Evolutionary conservation across 2,888 invertebrate species (phyloP).

Genomic region (Monopis laevigella): DNA sequence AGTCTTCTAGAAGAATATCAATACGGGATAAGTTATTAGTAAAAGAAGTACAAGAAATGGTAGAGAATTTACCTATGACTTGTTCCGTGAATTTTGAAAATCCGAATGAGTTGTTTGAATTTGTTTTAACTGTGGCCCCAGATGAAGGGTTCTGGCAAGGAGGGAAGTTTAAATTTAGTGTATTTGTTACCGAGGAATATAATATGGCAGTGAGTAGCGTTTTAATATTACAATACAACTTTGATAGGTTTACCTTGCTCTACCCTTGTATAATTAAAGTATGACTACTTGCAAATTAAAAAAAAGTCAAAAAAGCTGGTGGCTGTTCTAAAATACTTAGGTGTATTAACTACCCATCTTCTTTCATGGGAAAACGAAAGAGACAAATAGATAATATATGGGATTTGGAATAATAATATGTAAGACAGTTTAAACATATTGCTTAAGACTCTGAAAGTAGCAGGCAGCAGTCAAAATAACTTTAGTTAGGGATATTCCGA

Average conservation of each 20-base stretch:
- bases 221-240: not conserved
- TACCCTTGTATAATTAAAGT: too few relatives aligned
- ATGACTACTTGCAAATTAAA: too few relatives aligned
- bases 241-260: not conserved
- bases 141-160: slow-evolving; percentile 91
- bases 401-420: too few relatives aligned
- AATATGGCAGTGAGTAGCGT: slow-evolving; percentile 86
- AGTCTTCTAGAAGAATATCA: slow-evolving; percentile 70
- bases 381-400: too few relatives aligned
- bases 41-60: slow-evolving; percentile 88
- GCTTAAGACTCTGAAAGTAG: too few relatives aligned
- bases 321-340: too few relatives aligned
- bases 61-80: slow-evolving; percentile 81
- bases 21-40: slow-evolving; percentile 81
- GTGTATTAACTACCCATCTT: too few relatives aligned
- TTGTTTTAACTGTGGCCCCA: slow-evolving; percentile 79
- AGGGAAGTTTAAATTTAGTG: slow-evolving; percentile 86
- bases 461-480: too few relatives aligned
- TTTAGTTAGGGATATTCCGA: too few relatives aligned
- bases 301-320: too few relatives aligned
- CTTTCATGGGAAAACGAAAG: too few relatives aligned
- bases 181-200: slow-evolving; percentile 92
- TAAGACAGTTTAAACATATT: too few relatives aligned
- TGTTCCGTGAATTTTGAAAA: slow-evolving; percentile 85
- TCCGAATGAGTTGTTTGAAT: slow-evolving; percentile 83